Evolutionary conservation across 2,888 invertebrate genomes (phyloP).

Genomic region (Taphrorychus bicolor): DNA sequence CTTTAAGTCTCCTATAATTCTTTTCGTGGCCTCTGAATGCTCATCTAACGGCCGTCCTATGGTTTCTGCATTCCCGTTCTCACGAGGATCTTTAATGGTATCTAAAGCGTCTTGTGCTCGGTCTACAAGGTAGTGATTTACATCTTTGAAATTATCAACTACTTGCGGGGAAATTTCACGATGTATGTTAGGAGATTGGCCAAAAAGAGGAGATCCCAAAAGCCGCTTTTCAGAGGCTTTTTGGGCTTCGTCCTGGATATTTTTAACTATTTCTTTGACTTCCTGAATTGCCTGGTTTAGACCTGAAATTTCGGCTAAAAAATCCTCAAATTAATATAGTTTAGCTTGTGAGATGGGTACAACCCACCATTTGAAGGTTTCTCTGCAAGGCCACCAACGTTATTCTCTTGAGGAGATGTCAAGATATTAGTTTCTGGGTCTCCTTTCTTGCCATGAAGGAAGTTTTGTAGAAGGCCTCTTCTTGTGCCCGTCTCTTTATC

Average conservation of each 20-base stretch:
- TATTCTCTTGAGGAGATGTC: background rate
- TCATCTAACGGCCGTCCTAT: background rate
- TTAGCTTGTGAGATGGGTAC: too few species aligned
- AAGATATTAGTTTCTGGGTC: background rate
- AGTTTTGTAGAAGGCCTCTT: conserved; percentile 12
- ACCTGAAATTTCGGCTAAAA: conserved; percentile 17
- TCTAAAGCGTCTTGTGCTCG: conserved; percentile 36
- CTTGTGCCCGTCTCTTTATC: conserved; percentile 3
- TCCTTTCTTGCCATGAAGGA: background rate
- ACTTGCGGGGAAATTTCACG: conserved; percentile 17
- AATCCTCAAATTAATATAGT: too few species aligned
- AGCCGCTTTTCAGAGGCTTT: conserved; percentile 21
- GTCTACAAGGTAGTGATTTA: conserved; percentile 30
- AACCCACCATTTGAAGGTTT: background rate
- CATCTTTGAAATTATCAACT: conserved; percentile 29
- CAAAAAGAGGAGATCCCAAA: conserved; percentile 3
- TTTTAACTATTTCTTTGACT: conserved; percentile 31
- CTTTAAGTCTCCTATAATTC: conserved; percentile 24
- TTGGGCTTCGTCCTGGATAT: conserved; percentile 27
- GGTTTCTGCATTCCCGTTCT: background rate
- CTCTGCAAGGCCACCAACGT: background rate
- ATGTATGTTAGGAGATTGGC: background rate
- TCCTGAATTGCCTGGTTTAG: conserved; percentile 32
- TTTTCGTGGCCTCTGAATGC: conserved; percentile 31
- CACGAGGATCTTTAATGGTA: conserved; percentile 5